Evolutionary conservation across 2,113 vertebrate genomes (phyloP).

Genomic region (Myotis brandtii): DNA sequence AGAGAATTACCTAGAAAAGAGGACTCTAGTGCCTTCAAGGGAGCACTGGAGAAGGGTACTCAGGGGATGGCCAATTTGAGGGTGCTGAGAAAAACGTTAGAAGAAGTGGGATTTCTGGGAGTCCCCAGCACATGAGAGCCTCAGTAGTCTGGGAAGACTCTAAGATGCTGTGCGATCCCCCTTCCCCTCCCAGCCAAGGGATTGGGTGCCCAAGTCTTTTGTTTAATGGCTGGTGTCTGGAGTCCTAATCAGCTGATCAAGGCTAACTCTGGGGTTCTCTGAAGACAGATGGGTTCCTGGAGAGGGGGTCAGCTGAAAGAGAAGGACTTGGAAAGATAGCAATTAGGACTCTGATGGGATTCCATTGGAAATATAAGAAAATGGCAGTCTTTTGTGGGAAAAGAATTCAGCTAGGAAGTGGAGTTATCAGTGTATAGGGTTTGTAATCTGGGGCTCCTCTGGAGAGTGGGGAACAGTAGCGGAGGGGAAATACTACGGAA

Average conservation of each 20-base stretch:
- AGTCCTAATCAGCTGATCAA: not conserved
- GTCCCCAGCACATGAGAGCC: not conserved
- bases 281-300: not conserved
- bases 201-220: not conserved
- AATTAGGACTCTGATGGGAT: not conserved
- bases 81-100: not conserved
- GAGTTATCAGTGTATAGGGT: not conserved
- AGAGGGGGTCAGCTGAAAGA: not conserved
- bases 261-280: conserved; percentile 49
- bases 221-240: not conserved
- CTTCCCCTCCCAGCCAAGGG: not conserved
- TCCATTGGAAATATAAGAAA: conserved; percentile 9
- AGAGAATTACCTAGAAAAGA: conserved; percentile 40
- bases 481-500: not conserved
- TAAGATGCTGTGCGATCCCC: not conserved
- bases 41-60: no score
- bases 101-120: not conserved
- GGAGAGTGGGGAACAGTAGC: not conserved
- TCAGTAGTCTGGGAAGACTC: not conserved
- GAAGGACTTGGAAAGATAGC: not conserved
- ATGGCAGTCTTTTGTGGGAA: not conserved
- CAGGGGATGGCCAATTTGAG: not conserved
- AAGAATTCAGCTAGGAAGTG: not conserved
- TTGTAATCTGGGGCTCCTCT: not conserved
- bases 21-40: not conserved